phyloP scores from a whole-genome alignment of 2,113 vertebrate species.

The Saccopteryx bilineata region DNA sequence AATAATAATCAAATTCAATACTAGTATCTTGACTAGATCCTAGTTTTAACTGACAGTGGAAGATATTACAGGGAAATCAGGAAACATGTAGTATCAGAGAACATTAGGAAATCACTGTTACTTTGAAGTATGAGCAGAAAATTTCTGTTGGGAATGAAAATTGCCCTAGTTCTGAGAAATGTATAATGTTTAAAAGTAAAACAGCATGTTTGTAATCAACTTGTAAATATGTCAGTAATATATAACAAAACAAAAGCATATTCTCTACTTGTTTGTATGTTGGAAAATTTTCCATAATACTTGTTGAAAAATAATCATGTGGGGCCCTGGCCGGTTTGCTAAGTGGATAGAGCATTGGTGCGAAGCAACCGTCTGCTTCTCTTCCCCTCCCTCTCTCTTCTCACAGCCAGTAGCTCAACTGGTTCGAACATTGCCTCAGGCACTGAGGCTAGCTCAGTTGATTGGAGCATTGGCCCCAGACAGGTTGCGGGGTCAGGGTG shows the following conservation, averaged over 20 bases:
- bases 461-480: no score
- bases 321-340: no score
- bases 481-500: no score
- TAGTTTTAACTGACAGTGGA: neutral
- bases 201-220: neutral
- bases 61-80: neutral
- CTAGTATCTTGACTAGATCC: neutral
- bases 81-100: neutral
- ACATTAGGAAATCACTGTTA: no score
- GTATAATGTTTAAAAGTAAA: neutral
- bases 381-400: no score
- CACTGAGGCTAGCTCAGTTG: no score
- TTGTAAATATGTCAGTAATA: neutral
- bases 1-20: neutral
- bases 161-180: neutral
- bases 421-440: no score
- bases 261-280: neutral
- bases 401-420: no score
- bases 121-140: neutral
- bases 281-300: neutral
- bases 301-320: no score
- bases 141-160: neutral
- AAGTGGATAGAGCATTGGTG: no score
- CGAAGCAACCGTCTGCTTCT: no score
- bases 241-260: neutral